phyloP scores from a whole-genome alignment of 2,113 vertebrate species.

The Vulpes lagopus region DNA sequence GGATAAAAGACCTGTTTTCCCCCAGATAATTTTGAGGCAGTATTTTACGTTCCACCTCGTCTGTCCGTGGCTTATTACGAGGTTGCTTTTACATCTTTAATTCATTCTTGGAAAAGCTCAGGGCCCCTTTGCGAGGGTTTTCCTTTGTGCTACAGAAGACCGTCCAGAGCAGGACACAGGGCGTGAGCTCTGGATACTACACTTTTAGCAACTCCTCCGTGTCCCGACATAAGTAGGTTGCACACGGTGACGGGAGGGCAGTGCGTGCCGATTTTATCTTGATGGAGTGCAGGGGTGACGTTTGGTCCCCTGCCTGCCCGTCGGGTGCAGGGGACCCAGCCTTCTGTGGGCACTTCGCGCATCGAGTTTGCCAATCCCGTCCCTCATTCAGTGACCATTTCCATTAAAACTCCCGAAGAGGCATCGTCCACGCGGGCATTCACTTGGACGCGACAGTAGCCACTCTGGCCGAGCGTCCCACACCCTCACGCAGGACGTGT shows the following conservation, averaged over 20 bases:
- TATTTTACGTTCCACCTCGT: background rate
- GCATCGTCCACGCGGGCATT: background rate
- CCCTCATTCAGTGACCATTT: background rate
- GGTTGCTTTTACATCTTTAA: background rate
- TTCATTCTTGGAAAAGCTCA: background rate
- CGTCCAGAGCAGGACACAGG: too few relatives aligned
- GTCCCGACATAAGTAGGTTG: background rate
- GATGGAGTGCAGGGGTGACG: background rate
- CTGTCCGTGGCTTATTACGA: background rate
- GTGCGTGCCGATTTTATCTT: background rate
- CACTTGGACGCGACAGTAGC: background rate
- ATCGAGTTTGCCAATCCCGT: background rate
- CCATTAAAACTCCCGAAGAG: conserved; percentile 30
- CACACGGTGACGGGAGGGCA: background rate
- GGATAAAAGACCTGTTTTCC: conserved; percentile 12
- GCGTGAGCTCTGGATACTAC: background rate
- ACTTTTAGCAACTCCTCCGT: background rate
- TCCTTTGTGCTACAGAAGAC: background rate
- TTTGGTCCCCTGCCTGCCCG: background rate
- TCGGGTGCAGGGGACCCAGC: accelerated
- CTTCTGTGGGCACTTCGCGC: background rate
- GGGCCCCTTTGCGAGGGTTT: background rate
- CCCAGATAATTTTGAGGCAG: background rate
- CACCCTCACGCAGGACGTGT: accelerated
- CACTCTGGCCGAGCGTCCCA: accelerated